Conservation (phyloP, 2,888 invertebrate species). For the Oxyteleia sp. region DNA sequence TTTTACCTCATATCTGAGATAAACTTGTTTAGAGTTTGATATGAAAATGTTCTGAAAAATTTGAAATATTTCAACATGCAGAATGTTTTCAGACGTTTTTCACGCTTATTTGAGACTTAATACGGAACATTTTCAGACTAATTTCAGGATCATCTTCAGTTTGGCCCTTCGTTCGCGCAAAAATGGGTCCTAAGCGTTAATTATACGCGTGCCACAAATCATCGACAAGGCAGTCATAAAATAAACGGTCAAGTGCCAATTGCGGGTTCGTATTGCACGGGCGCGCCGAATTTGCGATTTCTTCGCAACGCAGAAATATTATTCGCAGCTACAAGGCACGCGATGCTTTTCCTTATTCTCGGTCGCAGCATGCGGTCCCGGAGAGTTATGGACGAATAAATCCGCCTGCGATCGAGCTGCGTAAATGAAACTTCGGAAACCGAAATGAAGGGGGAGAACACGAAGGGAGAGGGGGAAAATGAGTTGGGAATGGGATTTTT, state of each 20-base stretch:
- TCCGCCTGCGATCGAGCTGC: conserved; percentile 74
- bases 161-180: too few relatives aligned
- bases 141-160: too few relatives aligned
- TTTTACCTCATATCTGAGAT: too few relatives aligned
- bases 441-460: conserved; percentile 29
- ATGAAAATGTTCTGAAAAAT: too few relatives aligned
- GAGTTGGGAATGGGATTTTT: too few relatives aligned
- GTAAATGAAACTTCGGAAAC: conserved; percentile 67
- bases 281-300: conserved; percentile 64
- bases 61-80: too few relatives aligned
- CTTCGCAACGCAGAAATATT: conserved; percentile 51
- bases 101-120: too few relatives aligned
- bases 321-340: conserved; percentile 48
- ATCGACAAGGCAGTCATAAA: conserved; percentile 28
- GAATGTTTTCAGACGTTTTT: too few relatives aligned
- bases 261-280: conserved; percentile 52
- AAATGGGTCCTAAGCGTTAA: conserved; percentile 61
- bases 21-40: too few relatives aligned
- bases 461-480: too few relatives aligned
- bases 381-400: conserved; percentile 75
- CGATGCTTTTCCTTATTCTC: conserved; percentile 71
- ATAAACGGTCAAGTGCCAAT: conserved; percentile 68
- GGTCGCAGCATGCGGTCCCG: conserved; percentile 71
- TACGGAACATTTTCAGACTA: too few relatives aligned
- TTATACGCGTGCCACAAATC: conserved; percentile 58